phyloP scores from a whole-genome alignment of 2,888 invertebrate species.

The Pecten maximus region DNA sequence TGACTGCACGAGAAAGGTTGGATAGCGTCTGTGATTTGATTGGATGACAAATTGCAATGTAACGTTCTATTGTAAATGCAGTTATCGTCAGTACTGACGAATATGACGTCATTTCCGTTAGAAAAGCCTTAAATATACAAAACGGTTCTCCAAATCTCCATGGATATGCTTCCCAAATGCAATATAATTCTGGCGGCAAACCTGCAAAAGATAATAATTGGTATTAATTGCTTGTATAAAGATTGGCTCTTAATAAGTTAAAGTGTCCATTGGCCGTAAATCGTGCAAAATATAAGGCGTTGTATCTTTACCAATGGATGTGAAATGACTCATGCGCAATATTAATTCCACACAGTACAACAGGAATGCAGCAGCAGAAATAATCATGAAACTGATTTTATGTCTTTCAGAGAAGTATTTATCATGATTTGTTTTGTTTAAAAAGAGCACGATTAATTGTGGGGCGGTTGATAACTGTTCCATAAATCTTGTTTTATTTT shows the following conservation, averaged over 20 bases:
- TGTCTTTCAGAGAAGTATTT: too few species aligned
- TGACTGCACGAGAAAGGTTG: constrained; percentile 90
- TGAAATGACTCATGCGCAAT: too few species aligned
- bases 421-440: background rate
- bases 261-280: too few species aligned
- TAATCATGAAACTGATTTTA: too few species aligned
- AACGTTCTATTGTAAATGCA: constrained; percentile 94
- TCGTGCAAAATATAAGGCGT: too few species aligned
- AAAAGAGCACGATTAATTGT: background rate
- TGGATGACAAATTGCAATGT: constrained; percentile 95
- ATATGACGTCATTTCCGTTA: constrained; percentile 88
- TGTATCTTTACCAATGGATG: too few species aligned
- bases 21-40: constrained; percentile 92
- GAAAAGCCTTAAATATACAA: constrained; percentile 83
- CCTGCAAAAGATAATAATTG: constrained; percentile 74
- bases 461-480: background rate
- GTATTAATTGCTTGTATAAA: background rate
- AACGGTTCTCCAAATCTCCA: constrained; percentile 83
- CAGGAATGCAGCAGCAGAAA: too few species aligned
- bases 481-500: background rate
- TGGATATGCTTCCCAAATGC: constrained; percentile 84
- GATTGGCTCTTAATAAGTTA: too few species aligned
- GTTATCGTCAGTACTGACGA: constrained; percentile 95
- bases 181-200: constrained; percentile 83
- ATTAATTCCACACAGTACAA: too few species aligned